phyloP scores from a whole-genome alignment of 2,797 vertebrate genomes.

The Leuciscus waleckii region DNA sequence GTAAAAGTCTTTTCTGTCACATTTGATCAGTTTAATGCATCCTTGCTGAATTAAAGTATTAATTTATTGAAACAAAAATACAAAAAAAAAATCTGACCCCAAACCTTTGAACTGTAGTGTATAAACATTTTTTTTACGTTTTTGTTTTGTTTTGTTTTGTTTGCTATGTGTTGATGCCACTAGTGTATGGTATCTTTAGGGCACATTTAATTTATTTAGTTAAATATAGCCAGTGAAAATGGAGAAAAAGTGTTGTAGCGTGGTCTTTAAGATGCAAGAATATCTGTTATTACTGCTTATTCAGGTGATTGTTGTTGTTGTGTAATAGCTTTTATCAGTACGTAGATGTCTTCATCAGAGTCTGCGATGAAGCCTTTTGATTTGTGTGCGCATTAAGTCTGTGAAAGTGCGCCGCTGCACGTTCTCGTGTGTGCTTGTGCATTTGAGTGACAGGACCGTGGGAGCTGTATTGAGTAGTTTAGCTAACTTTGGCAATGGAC shows the following conservation, averaged over 20 bases:
- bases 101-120: background rate
- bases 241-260: constrained; percentile 69
- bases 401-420: constrained; percentile 19
- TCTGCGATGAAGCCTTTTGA: constrained; percentile 24
- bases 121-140: no score
- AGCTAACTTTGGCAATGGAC: constrained; percentile 59
- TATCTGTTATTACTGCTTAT: constrained; percentile 58
- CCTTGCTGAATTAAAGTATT: background rate
- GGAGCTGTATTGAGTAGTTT: constrained; percentile 59
- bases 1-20: background rate
- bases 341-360: constrained; percentile 52
- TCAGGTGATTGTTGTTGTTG: background rate
- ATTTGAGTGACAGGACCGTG: constrained; percentile 60
- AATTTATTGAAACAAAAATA: background rate
- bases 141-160: no score
- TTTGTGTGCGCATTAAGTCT: constrained; percentile 26
- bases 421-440: constrained; percentile 39
- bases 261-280: constrained; percentile 71
- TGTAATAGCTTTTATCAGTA: constrained; percentile 30
- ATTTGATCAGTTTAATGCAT: background rate
- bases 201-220: background rate
- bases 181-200: background rate
- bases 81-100: background rate
- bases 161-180: background rate
- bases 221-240: constrained; percentile 47